Conservation (phyloP, 1,140 invertebrate species). For the Acyrthosiphon pisum region DNA sequence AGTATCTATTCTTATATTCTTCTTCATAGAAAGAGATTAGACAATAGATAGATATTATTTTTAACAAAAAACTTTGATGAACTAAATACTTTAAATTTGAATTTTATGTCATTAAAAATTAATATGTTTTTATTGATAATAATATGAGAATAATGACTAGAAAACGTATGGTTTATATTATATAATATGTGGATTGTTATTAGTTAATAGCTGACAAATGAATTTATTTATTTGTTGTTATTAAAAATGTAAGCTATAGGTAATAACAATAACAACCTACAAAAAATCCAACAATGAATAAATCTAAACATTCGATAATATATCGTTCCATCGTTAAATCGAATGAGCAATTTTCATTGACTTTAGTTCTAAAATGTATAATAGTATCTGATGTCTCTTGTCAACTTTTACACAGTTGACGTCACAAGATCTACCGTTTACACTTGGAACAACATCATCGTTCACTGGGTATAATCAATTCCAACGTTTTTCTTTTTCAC, state of each 20-base stretch:
- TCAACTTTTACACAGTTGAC: neutral
- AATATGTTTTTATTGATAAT: neutral
- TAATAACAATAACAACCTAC: neutral
- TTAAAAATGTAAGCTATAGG: neutral
- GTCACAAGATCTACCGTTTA: conserved; percentile 19
- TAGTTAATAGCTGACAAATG: neutral
- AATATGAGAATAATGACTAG: neutral
- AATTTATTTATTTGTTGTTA: neutral
- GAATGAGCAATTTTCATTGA: neutral
- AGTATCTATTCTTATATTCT: neutral
- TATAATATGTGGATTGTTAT: no score
- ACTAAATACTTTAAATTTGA: neutral
- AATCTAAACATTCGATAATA: neutral
- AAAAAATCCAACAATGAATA: neutral
- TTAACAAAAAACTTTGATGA: neutral
- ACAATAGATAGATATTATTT: neutral
- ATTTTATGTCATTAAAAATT: no score
- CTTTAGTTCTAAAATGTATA: neutral
- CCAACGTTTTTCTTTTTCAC: neutral
- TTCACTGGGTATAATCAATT: neutral
- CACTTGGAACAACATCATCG: neutral
- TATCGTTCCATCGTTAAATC: neutral
- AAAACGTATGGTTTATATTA: no score
- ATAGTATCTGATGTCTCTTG: neutral
- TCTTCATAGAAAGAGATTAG: neutral